Conservation (phyloP, 2,888 invertebrate species). For the Acheta domesticus region DNA sequence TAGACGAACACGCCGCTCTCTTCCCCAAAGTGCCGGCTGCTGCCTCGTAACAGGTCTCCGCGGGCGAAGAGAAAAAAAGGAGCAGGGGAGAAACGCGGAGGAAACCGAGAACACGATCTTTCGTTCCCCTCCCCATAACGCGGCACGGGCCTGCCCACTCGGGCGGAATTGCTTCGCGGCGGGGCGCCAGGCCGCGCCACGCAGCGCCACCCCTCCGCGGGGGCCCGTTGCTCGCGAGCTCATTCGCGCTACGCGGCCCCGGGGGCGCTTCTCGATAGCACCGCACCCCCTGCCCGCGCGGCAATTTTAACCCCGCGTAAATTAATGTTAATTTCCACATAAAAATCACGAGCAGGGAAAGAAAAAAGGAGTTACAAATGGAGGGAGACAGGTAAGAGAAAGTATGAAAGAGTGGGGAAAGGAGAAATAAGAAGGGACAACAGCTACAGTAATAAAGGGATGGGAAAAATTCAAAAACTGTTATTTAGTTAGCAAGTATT, state of each 20-base stretch:
- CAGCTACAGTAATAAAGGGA: too few species aligned
- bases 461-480: too few species aligned
- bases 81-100: background rate
- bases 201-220: background rate
- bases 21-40: too few species aligned
- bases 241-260: background rate
- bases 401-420: too few species aligned
- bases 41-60: background rate
- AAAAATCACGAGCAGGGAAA: background rate
- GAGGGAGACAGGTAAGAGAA: too few species aligned
- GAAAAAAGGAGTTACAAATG: too few species aligned
- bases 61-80: background rate
- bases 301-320: background rate
- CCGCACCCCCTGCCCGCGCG: background rate
- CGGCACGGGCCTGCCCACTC: background rate
- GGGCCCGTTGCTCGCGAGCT: background rate
- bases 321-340: conserved; percentile 18
- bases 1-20: too few species aligned
- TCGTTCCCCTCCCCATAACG: background rate
- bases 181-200: background rate
- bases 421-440: too few species aligned
- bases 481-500: too few species aligned
- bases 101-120: background rate
- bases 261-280: background rate
- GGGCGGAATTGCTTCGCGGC: background rate